phyloP scores from a whole-genome alignment of 2,888 invertebrate species.

The Tridacna gigas region DNA sequence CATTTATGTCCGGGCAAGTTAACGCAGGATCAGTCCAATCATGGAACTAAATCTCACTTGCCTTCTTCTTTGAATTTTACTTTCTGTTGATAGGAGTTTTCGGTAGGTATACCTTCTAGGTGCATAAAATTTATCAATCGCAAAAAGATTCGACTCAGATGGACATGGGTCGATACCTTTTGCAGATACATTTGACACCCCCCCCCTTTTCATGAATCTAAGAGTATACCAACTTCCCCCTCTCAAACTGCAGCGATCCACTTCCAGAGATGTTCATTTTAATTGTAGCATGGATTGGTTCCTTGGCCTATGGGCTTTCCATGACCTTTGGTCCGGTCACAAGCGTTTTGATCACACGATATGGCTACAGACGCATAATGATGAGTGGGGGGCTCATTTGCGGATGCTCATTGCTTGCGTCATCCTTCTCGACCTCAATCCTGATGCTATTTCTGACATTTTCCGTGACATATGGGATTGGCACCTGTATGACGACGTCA shows the following conservation, averaged over 20 bases:
- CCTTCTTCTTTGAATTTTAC: conserved; percentile 9
- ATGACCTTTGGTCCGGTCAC: conserved; percentile 77
- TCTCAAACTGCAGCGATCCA: no score
- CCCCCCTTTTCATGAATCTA: no score
- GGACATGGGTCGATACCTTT: no score
- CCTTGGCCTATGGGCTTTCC: conserved; percentile 75
- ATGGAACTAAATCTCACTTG: background rate
- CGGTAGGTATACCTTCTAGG: no score
- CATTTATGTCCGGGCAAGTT: conserved; percentile 21
- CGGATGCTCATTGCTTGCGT: conserved; percentile 66
- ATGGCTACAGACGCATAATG: conserved; percentile 71
- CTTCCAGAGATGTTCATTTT: no score
- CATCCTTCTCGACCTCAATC: conserved; percentile 73
- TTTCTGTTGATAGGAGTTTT: no score
- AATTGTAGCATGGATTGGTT: conserved; percentile 78
- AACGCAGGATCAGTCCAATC: conserved; percentile 30
- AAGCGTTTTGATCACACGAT: conserved; percentile 68
- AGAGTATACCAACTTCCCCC: no score
- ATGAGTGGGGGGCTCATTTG: conserved; percentile 73
- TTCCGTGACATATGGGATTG: conserved; percentile 77
- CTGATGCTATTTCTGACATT: conserved; percentile 73
- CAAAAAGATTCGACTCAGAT: no score
- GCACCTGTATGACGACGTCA: conserved; percentile 74
- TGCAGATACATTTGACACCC: no score
- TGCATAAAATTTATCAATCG: no score